Percentiles rank a stretch among this genome's conserved stretches.
Conservation (phyloP, 2,797 vertebrate species). For the Epinephelus awoara region DNA sequence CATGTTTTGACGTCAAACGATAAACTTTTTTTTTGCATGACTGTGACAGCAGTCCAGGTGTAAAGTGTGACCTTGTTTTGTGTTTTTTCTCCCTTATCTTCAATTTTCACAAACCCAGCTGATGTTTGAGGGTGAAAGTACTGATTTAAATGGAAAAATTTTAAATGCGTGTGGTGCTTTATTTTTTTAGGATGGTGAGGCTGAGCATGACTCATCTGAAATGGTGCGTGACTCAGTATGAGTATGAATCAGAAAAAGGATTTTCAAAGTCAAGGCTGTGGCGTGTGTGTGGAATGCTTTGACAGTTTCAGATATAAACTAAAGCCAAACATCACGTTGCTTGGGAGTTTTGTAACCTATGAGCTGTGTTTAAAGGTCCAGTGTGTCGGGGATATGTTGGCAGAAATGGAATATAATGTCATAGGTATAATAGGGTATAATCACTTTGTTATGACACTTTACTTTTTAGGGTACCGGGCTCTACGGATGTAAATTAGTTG, state of each 20-base stretch:
- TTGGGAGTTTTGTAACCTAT: neutral
- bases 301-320: conserved; percentile 31
- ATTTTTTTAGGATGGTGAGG: conserved; percentile 17
- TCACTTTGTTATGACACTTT: neutral
- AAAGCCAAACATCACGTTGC: conserved; percentile 32
- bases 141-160: neutral
- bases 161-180: neutral
- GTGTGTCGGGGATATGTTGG: too few relatives aligned
- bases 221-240: conserved; percentile 29
- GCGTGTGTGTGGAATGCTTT: conserved; percentile 20
- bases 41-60: conserved; percentile 22
- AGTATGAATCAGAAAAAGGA: conserved; percentile 33
- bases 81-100: conserved; percentile 10
- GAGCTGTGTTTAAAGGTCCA: neutral
- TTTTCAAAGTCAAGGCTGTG: conserved; percentile 13
- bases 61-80: conserved; percentile 20
- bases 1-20: conserved; percentile 17
- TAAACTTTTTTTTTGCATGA: neutral
- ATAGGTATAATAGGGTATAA: too few relatives aligned
- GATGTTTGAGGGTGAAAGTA: neutral
- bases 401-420: too few relatives aligned
- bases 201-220: conserved; percentile 38
- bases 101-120: neutral
- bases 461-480: neutral
- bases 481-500: neutral